phyloP scores from a whole-genome alignment of 2,888 invertebrate genomes.

The Aphrophora alni region DNA sequence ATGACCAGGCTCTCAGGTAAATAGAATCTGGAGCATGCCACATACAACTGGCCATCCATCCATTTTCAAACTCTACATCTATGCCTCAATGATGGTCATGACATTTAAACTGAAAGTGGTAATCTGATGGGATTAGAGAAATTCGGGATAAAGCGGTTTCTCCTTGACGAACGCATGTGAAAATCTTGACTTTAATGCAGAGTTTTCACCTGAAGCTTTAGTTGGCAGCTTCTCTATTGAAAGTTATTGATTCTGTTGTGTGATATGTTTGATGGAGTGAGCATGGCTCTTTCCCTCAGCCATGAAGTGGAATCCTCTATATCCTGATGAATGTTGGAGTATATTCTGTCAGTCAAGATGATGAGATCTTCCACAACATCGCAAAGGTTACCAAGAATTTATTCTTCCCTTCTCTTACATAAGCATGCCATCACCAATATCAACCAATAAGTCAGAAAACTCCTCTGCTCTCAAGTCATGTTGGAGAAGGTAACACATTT shows the following conservation, averaged over 20 bases:
- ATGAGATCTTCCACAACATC: background rate
- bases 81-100: conserved; percentile 50
- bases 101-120: conserved; percentile 47
- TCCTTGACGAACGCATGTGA: no score
- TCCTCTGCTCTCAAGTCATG: background rate
- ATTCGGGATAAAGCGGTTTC: conserved; percentile 49
- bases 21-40: conserved; percentile 41
- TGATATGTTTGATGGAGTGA: conserved; percentile 23
- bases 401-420: background rate
- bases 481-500: background rate
- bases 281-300: conserved; percentile 32
- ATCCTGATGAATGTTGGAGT: conserved; percentile 2
- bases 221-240: conserved; percentile 11
- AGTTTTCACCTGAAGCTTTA: no score
- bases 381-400: background rate
- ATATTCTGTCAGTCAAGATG: background rate
- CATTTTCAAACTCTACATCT: conserved; percentile 51
- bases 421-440: background rate
- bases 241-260: conserved; percentile 11
- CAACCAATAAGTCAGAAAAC: background rate
- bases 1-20: conserved; percentile 24
- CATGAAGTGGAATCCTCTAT: conserved; percentile 6
- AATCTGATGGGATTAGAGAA: conserved; percentile 42
- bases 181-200: no score
- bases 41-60: conserved; percentile 47